A percentile compares a stretch with the other conserved stretches of the same genome.
Evolutionary conservation across 2,888 invertebrate species (phyloP).

Genomic region (Sympetrum striolatum): DNA sequence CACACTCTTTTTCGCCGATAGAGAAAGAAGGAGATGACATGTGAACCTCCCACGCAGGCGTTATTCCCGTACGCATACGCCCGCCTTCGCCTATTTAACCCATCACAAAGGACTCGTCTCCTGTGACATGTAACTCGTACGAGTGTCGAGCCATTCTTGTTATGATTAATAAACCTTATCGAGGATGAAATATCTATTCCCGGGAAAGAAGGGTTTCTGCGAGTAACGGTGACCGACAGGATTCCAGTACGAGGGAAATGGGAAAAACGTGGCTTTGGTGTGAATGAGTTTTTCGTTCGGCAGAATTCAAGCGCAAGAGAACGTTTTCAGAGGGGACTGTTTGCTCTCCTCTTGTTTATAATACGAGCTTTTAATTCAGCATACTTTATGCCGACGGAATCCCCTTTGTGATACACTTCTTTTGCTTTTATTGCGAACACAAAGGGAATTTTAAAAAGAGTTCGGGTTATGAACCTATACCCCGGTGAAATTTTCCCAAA

Average conservation of each 20-base stretch:
- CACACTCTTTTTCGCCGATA: neutral
- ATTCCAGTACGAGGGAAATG: neutral
- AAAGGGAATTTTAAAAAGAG: too few relatives aligned
- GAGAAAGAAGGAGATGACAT: neutral
- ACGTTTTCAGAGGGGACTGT: neutral
- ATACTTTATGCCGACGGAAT: too few relatives aligned
- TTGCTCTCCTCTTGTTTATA: too few relatives aligned
- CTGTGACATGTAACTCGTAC: neutral
- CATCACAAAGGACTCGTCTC: neutral
- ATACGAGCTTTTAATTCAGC: too few relatives aligned
- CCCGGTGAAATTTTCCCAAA: too few relatives aligned
- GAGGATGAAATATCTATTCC: neutral
- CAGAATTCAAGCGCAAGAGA: neutral
- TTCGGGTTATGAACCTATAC: too few relatives aligned
- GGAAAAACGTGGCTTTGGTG: neutral
- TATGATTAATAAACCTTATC: neutral
- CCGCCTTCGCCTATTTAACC: neutral
- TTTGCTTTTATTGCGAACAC: too few relatives aligned
- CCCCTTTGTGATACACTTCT: too few relatives aligned
- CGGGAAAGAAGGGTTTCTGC: neutral
- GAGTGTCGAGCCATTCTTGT: neutral
- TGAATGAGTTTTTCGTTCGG: neutral
- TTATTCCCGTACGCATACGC: neutral
- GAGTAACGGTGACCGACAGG: neutral
- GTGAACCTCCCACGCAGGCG: neutral